Evolutionary conservation across 2,888 invertebrate genomes (phyloP), one percentile per base, ranked within the genome.

Genomic region (Epinotia brunnichana): DNA sequence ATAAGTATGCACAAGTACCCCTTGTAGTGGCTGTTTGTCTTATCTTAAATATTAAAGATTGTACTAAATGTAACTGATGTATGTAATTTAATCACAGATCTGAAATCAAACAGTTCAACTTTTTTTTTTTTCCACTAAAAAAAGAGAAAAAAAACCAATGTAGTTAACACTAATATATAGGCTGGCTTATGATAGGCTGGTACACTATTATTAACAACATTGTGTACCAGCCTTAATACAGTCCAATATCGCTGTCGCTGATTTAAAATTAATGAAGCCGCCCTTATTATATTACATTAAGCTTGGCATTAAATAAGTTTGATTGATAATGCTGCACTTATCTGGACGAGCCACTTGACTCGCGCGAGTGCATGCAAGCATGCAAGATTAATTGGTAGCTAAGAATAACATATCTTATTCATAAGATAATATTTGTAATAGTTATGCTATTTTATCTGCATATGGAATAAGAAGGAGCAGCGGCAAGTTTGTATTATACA

Each of bases 261-360:
- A 44, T 61, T 61, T 66, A 66, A 54, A 51, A 64, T 61, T 66
- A 69, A 69, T 61, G 72, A 74, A 69, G 51, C 48, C 24, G 48
- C 35, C 29, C 59, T 53, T 60, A 67, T 56, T 67, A 54, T 54
- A 56, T 56, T 67, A 60, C 66, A 62, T 56, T 70, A 48, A 54
- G 59, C 63, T 56, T 48, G 35, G 54, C 74, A 69, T 76, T 69
- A 76, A 77, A 76, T 78, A 77, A 76, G 76, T 77, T 79, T 80
- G 80, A 79, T 80, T 79, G 79, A 80, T 78, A 79, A 77, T 70
- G 74, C 61, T 56, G 75, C 75, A 75, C 76, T 79, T 78, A 80
- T 78, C 76, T 70, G 63, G 56, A 63, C 75, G 75, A 69, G 76
- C 74, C 72, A 71, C 71, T 71, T 66, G 67, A 67, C 67, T 72